Conservation (phyloP, 2,888 invertebrate genomes). For the Perdita meconis region DNA sequence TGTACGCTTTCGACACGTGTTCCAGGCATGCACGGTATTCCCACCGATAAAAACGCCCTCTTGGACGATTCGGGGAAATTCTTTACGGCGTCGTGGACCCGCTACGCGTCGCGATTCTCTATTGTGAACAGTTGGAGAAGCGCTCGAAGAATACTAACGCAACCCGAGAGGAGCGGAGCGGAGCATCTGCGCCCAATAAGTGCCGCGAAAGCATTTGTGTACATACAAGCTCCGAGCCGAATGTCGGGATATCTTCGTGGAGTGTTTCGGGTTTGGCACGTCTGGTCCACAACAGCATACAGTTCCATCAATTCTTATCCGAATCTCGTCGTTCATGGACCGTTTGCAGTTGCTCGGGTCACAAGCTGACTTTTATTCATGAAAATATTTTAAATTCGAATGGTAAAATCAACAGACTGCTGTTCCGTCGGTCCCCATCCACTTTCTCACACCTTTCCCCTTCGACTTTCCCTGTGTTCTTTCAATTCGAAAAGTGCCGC, state of each 20-base stretch:
- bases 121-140: not conserved
- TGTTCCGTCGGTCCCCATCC: constrained; percentile 4
- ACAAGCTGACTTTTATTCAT: constrained; percentile 76
- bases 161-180: not conserved
- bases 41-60: not conserved
- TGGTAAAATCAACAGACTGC: constrained; percentile 72
- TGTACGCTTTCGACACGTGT: not conserved
- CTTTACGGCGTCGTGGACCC: not conserved
- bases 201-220: not conserved
- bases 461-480: not conserved
- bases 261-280: constrained; percentile 15
- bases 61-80: not conserved
- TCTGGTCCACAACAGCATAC: not conserved
- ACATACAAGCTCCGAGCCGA: not conserved
- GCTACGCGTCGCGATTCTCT: not conserved
- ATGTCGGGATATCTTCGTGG: not conserved
- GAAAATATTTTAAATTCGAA: constrained; percentile 80
- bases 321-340: constrained; percentile 9
- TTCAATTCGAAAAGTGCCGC: constrained; percentile 5
- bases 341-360: not conserved
- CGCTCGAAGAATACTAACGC: constrained; percentile 4
- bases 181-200: constrained; percentile 9
- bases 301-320: constrained; percentile 25
- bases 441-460: not conserved
- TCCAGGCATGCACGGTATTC: not conserved